Evolutionary conservation across 2,113 vertebrate genomes (phyloP), one percentile per base, ranked within the genome.

Genomic region (Ochotona curzoniae): DNA sequence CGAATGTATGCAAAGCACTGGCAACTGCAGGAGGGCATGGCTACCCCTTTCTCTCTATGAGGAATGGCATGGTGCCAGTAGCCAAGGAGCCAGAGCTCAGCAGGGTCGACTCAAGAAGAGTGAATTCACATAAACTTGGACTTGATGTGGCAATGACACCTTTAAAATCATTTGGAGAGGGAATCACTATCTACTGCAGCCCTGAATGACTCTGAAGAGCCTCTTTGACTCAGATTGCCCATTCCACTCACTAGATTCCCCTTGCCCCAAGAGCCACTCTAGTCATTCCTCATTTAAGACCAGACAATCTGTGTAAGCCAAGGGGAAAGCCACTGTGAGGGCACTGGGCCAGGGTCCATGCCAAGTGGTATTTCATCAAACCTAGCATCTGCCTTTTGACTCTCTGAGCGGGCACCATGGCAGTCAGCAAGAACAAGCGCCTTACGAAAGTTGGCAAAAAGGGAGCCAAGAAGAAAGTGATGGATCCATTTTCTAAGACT

Each of bases 121-220:
- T 49, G 32, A 83, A 83, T 75, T 83, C 70, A 47, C 85, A 47
- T 35, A 35, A 85, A 93, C 69, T 61, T 94, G 75, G 47, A 75
- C 89, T 83, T 66, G 79, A 71, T 25, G n/a, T 71, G 35, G 78
- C 60, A 44, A 74, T 60, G 15, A 49, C 35, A 88, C 54, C 79
- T 93, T 69, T 57, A 95, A 85, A 83, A 95, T 95, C 75, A 90
- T 76, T 70, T 74, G 61, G 91, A 93, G 83, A 92, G 79, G 69
- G 74, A 93, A 86, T 38, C 61, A 78, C 79, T 83, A 23, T 94
- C 90, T 89, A 54, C 69, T 79, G 51, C 74, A 47, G 61, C 74
- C 49, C 86, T 95, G 95, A 89, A 94, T 61, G 86, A 79, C 86
- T 86, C 74, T 90, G 93, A 90, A 92, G 21, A 18, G 61, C 83